A percentile compares a stretch with the other conserved stretches of the same genome.
Conservation (phyloP, 2,888 invertebrate species). For the Drosophila nr. medialis region DNA sequence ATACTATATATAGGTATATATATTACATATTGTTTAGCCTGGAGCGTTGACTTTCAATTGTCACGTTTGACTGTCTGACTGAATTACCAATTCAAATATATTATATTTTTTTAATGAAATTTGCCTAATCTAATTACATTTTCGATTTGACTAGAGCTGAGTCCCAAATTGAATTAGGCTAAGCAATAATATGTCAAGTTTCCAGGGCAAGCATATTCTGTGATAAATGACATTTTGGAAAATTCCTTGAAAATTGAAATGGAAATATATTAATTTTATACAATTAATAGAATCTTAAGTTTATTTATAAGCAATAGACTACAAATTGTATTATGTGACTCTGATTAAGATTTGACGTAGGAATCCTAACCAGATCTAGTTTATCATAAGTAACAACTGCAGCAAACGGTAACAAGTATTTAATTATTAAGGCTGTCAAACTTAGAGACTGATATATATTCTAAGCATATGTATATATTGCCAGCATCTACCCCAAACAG, state of each 20-base stretch:
- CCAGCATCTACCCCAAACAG: neutral
- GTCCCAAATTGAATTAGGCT: slow-evolving; percentile 3
- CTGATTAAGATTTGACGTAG: neutral
- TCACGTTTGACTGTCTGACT: slow-evolving; percentile 18
- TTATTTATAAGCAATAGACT: neutral
- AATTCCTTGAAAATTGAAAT: neutral
- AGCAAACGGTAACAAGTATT: neutral
- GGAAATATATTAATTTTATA: neutral
- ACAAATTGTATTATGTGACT: no score
- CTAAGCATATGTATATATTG: neutral
- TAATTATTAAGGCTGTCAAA: neutral
- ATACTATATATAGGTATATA: neutral
- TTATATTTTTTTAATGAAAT: neutral
- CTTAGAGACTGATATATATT: neutral
- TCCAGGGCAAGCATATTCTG: neutral
- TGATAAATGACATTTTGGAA: neutral
- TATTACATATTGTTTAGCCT: neutral
- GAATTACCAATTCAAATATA: neutral
- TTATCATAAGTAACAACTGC: neutral
- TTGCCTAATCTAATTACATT: slow-evolving; percentile 19
- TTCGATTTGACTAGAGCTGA: neutral
- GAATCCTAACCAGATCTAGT: neutral
- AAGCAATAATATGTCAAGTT: neutral
- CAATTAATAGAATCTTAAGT: neutral
- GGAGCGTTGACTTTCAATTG: neutral